Evolutionary conservation across 2,797 vertebrate genomes (phyloP).

Genomic region (Anolis apletophallus): DNA sequence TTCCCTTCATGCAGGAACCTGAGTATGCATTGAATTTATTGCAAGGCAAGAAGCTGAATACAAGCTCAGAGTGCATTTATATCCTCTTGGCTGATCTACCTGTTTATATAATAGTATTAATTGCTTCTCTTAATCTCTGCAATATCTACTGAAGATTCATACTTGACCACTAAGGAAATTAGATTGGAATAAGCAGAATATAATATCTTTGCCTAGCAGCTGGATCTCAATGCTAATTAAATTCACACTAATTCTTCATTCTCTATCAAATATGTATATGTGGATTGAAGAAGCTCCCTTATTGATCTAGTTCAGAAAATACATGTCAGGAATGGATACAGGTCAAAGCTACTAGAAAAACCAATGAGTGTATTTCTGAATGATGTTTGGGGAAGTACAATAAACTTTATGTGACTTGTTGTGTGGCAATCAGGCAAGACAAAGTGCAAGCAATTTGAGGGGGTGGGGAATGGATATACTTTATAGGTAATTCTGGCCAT

Average conservation of each 20-base stretch:
- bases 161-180: constrained; percentile 74
- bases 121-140: constrained; percentile 80
- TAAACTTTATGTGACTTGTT: background rate
- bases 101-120: constrained; percentile 81
- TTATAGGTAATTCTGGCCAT: too few relatives aligned
- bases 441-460: background rate
- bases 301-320: constrained; percentile 40
- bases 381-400: background rate
- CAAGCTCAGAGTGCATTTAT: constrained; percentile 74
- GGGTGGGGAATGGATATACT: too few relatives aligned
- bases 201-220: constrained; percentile 73
- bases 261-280: constrained; percentile 29
- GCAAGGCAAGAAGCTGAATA: constrained; percentile 64
- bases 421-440: constrained; percentile 43
- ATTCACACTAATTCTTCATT: constrained; percentile 62
- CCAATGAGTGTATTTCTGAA: constrained; percentile 6
- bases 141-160: constrained; percentile 83
- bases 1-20: constrained; percentile 67
- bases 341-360: background rate
- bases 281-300: constrained; percentile 56
- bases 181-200: constrained; percentile 72
- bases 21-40: constrained; percentile 68
- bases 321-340: constrained; percentile 34
- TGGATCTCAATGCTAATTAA: constrained; percentile 73
- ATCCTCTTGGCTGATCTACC: constrained; percentile 76